Evolutionary conservation across 2,888 invertebrate species (phyloP), one percentile per base, ranked within the genome.

Genomic region (Tachina fera): DNA sequence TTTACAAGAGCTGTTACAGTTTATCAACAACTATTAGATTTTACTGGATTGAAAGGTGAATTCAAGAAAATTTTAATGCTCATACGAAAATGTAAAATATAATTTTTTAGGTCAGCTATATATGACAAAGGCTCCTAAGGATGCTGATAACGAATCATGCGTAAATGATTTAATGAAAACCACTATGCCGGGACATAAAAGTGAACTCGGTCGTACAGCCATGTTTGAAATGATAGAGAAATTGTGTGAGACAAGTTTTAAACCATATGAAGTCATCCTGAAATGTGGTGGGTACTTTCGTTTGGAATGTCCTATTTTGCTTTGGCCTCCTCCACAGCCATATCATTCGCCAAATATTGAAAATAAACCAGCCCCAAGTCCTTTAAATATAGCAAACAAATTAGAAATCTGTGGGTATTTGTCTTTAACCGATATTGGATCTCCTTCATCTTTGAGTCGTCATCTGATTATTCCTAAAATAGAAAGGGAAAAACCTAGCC

Each of bases 321-420:
- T 97, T 39, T 96, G 95, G 88, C 97, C 97, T 9, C 94, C 96
- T 8, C 96, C 97, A 10, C 94, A 95, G 90, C 88, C 90, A 0
- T 90, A 89, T 53, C 83, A 81, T 87, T 14, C 22, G 22, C 22
- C 68, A 9, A 39, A 8, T 19, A 58, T 9, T n/a, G 86, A 75
- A 56, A 81, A 58, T 49, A 83, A 81, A 71, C 47, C 68, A 10
- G 10, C 14, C n/a, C 16, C 70, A n/a, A 51, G 43, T 43, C 45
- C 56, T 5, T 61, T 79, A 43, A 72, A 87, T 45, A 88, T 98
- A 72, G 95, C 96, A 0, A 95, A 95, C 82, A 95, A 95, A 71
- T 94, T 98, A 75, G 96, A 97, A 91, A 95, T 98, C 19, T 95
- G 97, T 90, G 98, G 98, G 0, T 98, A 98, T 91, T 93, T 99